These are phyloP conservation scores for Mylabris sibirica DNA, from an alignment of 2,888 invertebrate species.

Conservation along the genomic window DNA sequence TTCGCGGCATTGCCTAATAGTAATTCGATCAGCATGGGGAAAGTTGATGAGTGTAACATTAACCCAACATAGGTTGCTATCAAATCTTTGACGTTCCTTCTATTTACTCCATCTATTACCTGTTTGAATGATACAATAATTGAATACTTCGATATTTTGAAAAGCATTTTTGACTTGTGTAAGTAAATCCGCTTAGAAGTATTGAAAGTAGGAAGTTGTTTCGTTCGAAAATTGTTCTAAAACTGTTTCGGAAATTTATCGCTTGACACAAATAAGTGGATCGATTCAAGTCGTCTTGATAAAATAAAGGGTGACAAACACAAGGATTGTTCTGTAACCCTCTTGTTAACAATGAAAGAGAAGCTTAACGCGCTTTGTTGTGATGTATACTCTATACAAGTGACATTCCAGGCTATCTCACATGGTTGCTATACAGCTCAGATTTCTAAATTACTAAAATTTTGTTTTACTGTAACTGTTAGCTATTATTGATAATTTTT, in stretches of 20 bases:
- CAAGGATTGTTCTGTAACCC: slow-evolving; percentile 10
- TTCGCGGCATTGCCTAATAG: not conserved
- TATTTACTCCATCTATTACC: not conserved
- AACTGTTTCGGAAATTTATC: not conserved
- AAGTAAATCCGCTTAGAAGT: not conserved
- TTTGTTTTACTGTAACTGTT: not conserved
- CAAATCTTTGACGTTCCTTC: not conserved
- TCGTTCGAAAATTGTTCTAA: not conserved
- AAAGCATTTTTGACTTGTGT: not conserved
- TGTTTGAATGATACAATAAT: too few species aligned
- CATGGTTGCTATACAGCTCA: not conserved
- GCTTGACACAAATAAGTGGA: slow-evolving; percentile 11
- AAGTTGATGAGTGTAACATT: not conserved
- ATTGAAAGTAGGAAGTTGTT: not conserved
- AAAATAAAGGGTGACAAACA: slow-evolving; percentile 8
- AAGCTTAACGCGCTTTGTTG: slow-evolving; percentile 12
- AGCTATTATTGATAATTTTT: not conserved
- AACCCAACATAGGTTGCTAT: not conserved
- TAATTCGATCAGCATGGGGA: not conserved
- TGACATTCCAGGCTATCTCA: not conserved
- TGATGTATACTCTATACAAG: not conserved
- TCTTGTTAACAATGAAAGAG: slow-evolving; percentile 10
- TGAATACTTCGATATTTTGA: too few species aligned
- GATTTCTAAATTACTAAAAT: not conserved
- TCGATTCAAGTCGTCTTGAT: slow-evolving; percentile 5